Evolutionary conservation across 92 coral and sea anemone species (phyloP), one percentile per base, ranked within the genome.

Genomic region (Paramuricea clavata): DNA sequence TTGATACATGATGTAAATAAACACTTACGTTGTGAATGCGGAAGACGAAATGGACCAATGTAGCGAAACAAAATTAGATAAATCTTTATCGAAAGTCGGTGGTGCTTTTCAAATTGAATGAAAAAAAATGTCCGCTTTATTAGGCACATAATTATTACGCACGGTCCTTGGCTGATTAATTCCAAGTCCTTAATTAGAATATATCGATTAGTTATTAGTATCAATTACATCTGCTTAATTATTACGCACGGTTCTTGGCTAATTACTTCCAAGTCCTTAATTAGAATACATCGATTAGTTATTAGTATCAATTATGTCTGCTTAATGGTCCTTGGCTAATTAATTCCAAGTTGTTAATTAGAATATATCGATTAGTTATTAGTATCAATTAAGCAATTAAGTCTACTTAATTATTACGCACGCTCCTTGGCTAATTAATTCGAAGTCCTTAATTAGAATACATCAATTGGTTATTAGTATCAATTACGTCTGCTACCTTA

Each of bases 401-500:
- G n/a, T n/a, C 36, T 65, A 65, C 72, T 27, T 16, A 65, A 65
- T 39, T 65, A 32, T 26, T 27, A 65, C 72, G 28, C 39, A 65
- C 72, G 72, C 39, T 65, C 39, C 72, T 65, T 65, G 72, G 35
- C 6, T 19, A 60, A 65, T 21, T 12, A 65, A 65, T 13, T 54
- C 62, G 39, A 65, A 65, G 72, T 26, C 72, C 72, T 65, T 8
- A 31, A 65, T 65, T 65, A 11, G 2, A 65, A 65, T 65, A n/a
- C 35, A 5, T 65, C 10, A 28, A 65, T 65, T 33, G 28, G 72
- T 65, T 31, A 26, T 31, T 39, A 65, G 72, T 9, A 39, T 65
- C 72, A 65, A 65, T 65, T 65, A 65, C 72, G 72, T 65, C 72
- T 28, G 72, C 72, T 26, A 28, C 12, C 7, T 65, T 65, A 33